Evolutionary conservation across 2,888 invertebrate species (phyloP), one percentile per base, ranked within the genome.

Genomic region (Acrobasis repandana): DNA sequence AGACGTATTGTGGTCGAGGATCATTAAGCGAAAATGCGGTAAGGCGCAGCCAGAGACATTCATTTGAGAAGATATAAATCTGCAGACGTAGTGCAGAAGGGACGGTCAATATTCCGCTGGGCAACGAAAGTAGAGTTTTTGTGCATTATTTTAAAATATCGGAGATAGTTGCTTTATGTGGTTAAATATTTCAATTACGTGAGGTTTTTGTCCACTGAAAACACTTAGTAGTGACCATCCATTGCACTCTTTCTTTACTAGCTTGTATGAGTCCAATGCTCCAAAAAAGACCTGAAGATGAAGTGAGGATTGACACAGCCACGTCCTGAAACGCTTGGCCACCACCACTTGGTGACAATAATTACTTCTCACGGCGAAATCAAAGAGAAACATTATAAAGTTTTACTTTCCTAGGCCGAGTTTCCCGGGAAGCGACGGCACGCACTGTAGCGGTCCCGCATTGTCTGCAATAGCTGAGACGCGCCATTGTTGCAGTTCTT

Each of bases 401-500:
- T n/a, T 28, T 4, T 3, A 50, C 11, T n/a, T 38, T 38, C 18
- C 43, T 36, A 18, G 20, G 9, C 3, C 0, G 28, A 11, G 20
- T 54, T 54, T 38, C 54, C 20, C 20, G 38, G 18, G 9, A 20
- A 54, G 36, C 14, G 51, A 10, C 34, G 36, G 9, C 36, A 11
- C 34, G 52, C 52, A 43, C 38, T 43, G 20, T 54, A 54, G 54
- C 54, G 54, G 36, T 18, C 54, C 38, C 38, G 54, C 54, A 43
- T 54, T 38, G 54, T 38, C 52, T 52, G 36, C 52, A 34, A 52
- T 52, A n/a, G 14, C 54, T 38, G 54, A 54, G 54, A 54, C 36
- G 43, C 38, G 38, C 38, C 54, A 54, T 54, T 54, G 54, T 54
- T 54, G 54, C 36, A 14, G 54, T 54, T 54, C 54, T 54, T 54